Percentiles rank a stretch among this genome's conserved stretches.
Evolutionary conservation across 2,888 invertebrate species (phyloP).

Genomic region (Gnatocerus cornutus): DNA sequence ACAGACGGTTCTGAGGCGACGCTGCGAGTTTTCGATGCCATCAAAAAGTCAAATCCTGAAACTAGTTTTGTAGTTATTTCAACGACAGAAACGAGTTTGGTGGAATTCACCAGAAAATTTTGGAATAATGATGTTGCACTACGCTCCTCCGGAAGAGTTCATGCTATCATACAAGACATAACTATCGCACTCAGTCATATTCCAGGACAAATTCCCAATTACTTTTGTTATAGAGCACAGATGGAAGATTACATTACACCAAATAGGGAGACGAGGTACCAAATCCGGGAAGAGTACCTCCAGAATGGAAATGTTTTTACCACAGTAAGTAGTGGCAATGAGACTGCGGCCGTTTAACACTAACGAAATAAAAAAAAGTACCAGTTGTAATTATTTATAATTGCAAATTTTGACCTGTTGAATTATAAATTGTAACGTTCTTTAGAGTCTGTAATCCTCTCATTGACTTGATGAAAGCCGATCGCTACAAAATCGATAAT

Average conservation of each 20-base stretch:
- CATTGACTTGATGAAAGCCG: no score
- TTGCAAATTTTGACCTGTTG: no score
- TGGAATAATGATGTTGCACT: constrained; percentile 73
- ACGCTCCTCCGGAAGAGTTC: constrained; percentile 57
- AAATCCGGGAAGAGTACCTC: constrained; percentile 69
- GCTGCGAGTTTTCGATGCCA: constrained; percentile 69
- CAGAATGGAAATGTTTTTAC: constrained; percentile 57
- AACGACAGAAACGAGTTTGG: constrained; percentile 58
- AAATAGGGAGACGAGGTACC: constrained; percentile 65
- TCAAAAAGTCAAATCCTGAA: constrained; percentile 73
- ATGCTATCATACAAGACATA: constrained; percentile 60
- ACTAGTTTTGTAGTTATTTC: constrained; percentile 74
- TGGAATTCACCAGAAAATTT: constrained; percentile 71
- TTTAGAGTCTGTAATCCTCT: no score
- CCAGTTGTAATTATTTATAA: no score
- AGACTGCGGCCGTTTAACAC: background rate
- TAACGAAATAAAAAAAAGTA: no score
- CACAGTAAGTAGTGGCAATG: constrained; percentile 57
- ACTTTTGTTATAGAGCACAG: constrained; percentile 62
- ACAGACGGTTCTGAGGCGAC: constrained; percentile 71
- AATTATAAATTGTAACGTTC: no score
- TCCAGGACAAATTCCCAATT: constrained; percentile 65
- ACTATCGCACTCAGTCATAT: constrained; percentile 61
- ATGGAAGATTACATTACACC: constrained; percentile 78
- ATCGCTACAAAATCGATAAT: no score